These are phyloP conservation scores for Zosterops borbonicus DNA, from an alignment of 2,113 vertebrate species.

Conservation along the genomic window DNA sequence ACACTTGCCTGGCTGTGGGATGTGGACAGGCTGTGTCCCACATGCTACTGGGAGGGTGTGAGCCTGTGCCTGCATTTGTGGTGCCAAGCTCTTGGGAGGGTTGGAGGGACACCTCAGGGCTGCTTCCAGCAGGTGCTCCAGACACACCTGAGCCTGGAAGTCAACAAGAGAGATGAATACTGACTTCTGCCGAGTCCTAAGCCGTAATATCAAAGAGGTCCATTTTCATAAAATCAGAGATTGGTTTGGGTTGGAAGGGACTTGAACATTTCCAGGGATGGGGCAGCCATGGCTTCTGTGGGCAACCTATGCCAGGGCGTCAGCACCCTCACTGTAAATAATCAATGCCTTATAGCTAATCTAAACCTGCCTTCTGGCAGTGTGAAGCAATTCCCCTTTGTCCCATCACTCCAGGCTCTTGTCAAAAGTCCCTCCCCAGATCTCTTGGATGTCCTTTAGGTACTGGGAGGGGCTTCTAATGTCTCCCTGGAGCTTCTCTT, in stretches of 20 bases:
- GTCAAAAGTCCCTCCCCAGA: not conserved
- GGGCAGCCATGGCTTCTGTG: not conserved
- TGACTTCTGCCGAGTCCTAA: not conserved
- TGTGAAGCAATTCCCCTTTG: not conserved
- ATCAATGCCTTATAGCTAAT: too few species aligned
- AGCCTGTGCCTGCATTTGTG: not conserved
- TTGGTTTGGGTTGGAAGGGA: not conserved
- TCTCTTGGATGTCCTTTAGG: not conserved
- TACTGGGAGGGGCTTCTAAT: not conserved
- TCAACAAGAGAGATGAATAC: not conserved
- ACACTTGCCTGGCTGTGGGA: fast-evolving
- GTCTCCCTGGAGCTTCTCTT: not conserved
- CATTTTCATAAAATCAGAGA: not conserved
- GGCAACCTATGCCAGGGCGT: not conserved
- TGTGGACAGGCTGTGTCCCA: not conserved
- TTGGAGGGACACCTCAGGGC: fast-evolving
- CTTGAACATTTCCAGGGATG: not conserved
- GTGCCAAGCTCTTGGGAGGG: not conserved
- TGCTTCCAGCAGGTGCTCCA: not conserved
- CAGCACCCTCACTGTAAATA: not conserved
- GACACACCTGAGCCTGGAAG: not conserved
- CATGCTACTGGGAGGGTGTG: fast-evolving
- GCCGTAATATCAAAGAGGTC: not conserved
- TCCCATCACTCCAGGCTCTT: not conserved
- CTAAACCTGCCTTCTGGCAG: not conserved